Conservation (phyloP, 2,113 vertebrate species). For the Rhea americana region DNA sequence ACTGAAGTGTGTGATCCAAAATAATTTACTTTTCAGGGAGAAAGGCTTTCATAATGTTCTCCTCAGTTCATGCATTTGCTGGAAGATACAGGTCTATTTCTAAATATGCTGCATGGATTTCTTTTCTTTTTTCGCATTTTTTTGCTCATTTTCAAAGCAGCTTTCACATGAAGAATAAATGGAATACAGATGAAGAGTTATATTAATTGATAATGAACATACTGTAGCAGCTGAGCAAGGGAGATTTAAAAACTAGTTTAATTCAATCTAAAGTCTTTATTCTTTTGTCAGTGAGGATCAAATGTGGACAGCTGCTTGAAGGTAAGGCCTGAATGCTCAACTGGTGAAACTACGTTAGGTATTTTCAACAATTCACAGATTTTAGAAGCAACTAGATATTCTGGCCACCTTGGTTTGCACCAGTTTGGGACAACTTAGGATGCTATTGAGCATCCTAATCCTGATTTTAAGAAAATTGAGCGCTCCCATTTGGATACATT, state of each 20-base stretch:
- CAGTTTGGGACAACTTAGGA: not conserved
- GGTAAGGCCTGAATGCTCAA: not conserved
- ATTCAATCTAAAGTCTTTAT: not conserved
- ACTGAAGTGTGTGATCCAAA: conserved; percentile 37
- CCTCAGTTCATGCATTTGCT: not conserved
- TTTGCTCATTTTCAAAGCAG: not conserved
- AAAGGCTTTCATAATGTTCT: conserved; percentile 32
- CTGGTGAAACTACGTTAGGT: not conserved
- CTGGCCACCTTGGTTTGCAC: not conserved
- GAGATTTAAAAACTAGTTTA: not conserved
- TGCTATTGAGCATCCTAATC: not conserved
- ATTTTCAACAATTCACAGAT: not conserved
- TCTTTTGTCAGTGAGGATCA: not conserved
- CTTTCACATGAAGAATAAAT: not conserved
- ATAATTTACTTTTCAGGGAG: conserved; percentile 42
- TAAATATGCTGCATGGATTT: not conserved
- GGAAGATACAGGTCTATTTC: not conserved
- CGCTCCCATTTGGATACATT: not conserved
- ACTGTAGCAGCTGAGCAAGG: not conserved
- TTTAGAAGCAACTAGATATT: not conserved
- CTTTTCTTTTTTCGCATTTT: not conserved
- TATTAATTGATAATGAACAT: not conserved
- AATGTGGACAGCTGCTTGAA: not conserved
- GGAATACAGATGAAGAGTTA: not conserved
- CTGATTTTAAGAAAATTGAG: not conserved